Evolutionary conservation across 2,888 invertebrate genomes (phyloP).

Genomic region (Macaria liturata): DNA sequence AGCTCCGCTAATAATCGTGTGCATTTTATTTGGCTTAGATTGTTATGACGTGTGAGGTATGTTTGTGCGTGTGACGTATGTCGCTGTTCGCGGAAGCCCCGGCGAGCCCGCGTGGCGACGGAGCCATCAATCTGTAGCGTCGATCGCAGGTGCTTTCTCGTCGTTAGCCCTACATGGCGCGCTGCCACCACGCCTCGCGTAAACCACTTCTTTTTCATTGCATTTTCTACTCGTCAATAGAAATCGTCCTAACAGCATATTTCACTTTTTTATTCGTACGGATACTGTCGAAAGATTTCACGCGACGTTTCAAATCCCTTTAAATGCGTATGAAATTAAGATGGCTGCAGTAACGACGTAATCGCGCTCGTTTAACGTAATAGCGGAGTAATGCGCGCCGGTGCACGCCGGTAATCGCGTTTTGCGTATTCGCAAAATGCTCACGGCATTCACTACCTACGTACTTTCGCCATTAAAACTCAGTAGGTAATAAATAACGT

Average conservation of each 20-base stretch:
- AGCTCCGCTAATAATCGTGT: background rate
- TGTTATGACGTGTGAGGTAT: slow-evolving; percentile 6
- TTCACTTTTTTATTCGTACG: slow-evolving; percentile 70
- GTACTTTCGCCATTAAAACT: slow-evolving; percentile 63
- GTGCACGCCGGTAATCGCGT: slow-evolving; percentile 55
- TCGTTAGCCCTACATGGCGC: slow-evolving; percentile 81
- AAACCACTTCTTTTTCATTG: slow-evolving; percentile 78
- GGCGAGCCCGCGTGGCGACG: slow-evolving; percentile 30
- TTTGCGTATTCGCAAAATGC: slow-evolving; percentile 71
- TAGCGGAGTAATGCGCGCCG: slow-evolving; percentile 62
- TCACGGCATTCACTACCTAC: slow-evolving; percentile 56
- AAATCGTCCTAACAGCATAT: slow-evolving; percentile 77
- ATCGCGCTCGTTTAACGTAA: slow-evolving; percentile 72
- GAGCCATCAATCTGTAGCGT: slow-evolving; percentile 75
- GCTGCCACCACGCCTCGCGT: slow-evolving; percentile 74
- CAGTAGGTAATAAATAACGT: slow-evolving; percentile 58
- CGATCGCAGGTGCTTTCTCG: slow-evolving; percentile 79
- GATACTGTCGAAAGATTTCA: slow-evolving; percentile 65
- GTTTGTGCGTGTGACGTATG: background rate
- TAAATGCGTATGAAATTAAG: slow-evolving; percentile 69
- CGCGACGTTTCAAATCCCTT: slow-evolving; percentile 61
- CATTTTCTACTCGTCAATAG: slow-evolving; percentile 80
- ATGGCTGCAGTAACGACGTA: slow-evolving; percentile 68
- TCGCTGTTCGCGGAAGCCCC: background rate
- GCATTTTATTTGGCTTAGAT: too few species aligned